These are phyloP conservation scores for Pseudococcus viburni DNA, from an alignment of 2,888 invertebrate species.

Conservation along the genomic window DNA sequence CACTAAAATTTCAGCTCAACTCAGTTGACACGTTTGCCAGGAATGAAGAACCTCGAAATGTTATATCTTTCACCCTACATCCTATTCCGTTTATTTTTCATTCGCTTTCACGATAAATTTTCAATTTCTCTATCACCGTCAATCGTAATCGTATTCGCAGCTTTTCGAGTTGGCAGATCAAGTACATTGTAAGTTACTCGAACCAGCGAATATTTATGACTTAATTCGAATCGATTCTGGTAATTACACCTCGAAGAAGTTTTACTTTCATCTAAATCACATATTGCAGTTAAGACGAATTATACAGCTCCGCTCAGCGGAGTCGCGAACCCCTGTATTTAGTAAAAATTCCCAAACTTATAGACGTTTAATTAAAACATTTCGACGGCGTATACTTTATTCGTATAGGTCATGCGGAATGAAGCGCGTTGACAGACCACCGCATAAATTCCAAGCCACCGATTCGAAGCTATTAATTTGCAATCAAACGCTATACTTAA, in stretches of 20 bases:
- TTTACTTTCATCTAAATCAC: constrained; percentile 45
- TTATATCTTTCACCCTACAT: no score
- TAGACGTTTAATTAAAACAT: constrained; percentile 53
- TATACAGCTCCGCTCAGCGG: background rate
- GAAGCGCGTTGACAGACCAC: constrained; percentile 48
- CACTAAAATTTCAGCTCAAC: no score
- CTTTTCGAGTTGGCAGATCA: no score
- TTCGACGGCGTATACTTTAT: constrained; percentile 8
- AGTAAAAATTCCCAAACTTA: constrained; percentile 48
- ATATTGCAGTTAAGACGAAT: background rate
- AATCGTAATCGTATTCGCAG: no score
- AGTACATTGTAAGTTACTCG: background rate
- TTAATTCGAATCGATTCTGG: background rate
- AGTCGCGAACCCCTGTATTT: constrained; percentile 17
- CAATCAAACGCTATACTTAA: constrained; percentile 54
- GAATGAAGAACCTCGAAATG: no score
- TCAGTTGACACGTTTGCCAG: no score
- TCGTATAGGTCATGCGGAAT: constrained; percentile 14
- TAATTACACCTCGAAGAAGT: constrained; percentile 34
- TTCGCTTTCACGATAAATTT: no score
- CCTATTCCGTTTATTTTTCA: no score
- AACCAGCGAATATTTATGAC: constrained; percentile 33
- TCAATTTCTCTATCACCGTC: no score
- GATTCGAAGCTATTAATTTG: constrained; percentile 55
- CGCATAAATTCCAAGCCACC: constrained; percentile 45